Evolutionary conservation across 2,113 vertebrate species (phyloP).

Genomic region (Otolemur garnettii): DNA sequence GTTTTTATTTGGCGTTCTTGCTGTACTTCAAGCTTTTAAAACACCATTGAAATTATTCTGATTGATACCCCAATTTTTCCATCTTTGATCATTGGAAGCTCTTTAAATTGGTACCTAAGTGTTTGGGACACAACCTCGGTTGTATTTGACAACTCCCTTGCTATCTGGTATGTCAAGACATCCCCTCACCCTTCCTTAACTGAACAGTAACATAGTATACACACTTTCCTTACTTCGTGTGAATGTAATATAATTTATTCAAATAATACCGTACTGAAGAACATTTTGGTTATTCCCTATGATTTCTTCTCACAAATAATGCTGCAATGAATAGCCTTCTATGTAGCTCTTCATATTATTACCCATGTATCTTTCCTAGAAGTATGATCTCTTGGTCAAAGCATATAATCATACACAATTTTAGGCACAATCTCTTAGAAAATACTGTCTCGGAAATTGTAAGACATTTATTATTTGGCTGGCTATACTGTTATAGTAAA

Average conservation of each 20-base stretch:
- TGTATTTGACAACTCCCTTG: slow-evolving; percentile 10
- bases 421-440: slow-evolving; percentile 20
- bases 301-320: slow-evolving; percentile 47
- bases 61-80: background rate
- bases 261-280: background rate
- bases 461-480: slow-evolving; percentile 51
- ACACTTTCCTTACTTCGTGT: background rate
- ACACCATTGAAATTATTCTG: background rate
- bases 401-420: slow-evolving; percentile 44
- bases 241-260: slow-evolving; percentile 32
- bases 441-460: background rate
- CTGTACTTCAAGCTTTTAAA: background rate
- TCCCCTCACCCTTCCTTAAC: background rate
- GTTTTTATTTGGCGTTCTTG: no score
- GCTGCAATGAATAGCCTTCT: background rate
- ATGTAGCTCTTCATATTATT: slow-evolving; percentile 46
- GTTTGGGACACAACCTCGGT: background rate
- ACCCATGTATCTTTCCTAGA: slow-evolving; percentile 4
- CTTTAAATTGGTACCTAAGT: background rate
- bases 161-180: slow-evolving; percentile 15
- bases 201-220: background rate
- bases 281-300: background rate
- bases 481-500: background rate
- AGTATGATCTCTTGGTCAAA: slow-evolving; percentile 57
- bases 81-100: background rate